Conservation (phyloP, 2,888 invertebrate species). For the Melieria omissa region DNA sequence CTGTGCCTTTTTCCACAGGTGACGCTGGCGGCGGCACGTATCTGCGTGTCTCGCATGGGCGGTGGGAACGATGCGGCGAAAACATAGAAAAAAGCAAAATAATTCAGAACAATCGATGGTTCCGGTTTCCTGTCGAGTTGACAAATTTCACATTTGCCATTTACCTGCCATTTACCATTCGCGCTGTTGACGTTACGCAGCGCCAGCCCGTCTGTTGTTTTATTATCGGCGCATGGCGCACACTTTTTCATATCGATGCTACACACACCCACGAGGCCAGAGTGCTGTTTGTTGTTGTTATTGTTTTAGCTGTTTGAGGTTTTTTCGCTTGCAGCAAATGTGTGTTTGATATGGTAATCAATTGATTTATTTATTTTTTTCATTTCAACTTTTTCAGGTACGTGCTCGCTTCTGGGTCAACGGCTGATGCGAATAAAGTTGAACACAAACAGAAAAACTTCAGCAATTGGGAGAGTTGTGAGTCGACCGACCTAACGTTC, state of each 20-base stretch:
- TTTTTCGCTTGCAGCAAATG: not conserved
- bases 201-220: too few relatives aligned
- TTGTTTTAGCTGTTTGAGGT: not conserved
- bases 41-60: not conserved
- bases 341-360: not conserved
- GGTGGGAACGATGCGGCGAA: not conserved
- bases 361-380: not conserved
- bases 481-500: too few relatives aligned
- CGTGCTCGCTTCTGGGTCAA: not conserved
- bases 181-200: not conserved
- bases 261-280: not conserved
- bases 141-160: not conserved
- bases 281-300: not conserved
- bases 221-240: too few relatives aligned
- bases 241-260: too few relatives aligned
- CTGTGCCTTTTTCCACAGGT: too few relatives aligned
- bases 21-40: too few relatives aligned
- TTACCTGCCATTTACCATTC: not conserved
- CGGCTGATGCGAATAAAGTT: too few relatives aligned
- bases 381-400: not conserved
- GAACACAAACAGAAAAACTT: too few relatives aligned
- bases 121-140: slow-evolving; percentile 2
- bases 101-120: not conserved
- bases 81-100: not conserved
- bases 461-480: too few relatives aligned